Conservation (phyloP, 2,797 vertebrate genomes). For the Channallabes apus region DNA sequence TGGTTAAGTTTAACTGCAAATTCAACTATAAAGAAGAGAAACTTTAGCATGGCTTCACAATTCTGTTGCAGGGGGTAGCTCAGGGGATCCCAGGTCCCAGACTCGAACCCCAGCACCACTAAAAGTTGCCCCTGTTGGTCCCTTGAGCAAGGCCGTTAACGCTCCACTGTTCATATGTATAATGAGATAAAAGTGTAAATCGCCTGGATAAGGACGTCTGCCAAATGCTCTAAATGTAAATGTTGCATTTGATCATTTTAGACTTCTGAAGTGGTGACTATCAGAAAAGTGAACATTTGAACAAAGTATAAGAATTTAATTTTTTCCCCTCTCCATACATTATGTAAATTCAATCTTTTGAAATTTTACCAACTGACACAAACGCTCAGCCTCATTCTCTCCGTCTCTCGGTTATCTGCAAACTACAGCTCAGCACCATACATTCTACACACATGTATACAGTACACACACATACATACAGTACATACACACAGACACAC, state of each 20-base stretch:
- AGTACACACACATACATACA: constrained; percentile 8
- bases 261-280: neutral
- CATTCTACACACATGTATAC: neutral
- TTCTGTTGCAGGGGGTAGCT: no score
- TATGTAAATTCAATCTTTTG: constrained; percentile 7
- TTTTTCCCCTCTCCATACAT: neutral
- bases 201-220: no score
- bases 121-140: no score
- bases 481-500: no score
- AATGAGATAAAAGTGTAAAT: no score
- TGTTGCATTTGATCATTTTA: neutral
- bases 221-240: no score
- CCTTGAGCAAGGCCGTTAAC: no score
- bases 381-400: neutral
- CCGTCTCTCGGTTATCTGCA: neutral
- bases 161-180: no score
- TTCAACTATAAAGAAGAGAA: neutral
- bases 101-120: no score
- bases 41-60: neutral
- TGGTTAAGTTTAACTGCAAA: neutral
- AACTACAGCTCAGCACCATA: neutral
- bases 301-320: neutral
- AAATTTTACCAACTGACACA: neutral
- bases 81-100: no score
- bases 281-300: constrained; percentile 9